Percentiles rank a stretch among this genome's conserved stretches.
These are phyloP conservation scores for Actinia tenebrosa DNA, from an alignment of 64 coral and sea anemone species.

Conservation along the genomic window DNA sequence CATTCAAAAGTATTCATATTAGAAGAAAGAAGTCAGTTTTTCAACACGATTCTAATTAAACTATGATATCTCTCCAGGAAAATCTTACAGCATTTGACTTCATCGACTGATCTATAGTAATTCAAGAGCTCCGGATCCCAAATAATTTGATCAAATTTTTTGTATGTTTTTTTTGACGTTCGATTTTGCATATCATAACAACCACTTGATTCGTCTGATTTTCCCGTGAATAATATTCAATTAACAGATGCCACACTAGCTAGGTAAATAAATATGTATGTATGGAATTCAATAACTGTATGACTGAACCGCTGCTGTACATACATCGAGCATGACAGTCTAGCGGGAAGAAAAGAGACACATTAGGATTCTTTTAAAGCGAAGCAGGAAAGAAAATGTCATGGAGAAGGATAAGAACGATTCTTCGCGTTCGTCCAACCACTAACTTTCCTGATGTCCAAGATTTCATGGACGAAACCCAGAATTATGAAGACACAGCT, in stretches of 20 bases:
- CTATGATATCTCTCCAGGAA: too few species aligned
- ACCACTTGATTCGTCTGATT: neutral
- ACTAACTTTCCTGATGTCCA: neutral
- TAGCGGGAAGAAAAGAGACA: neutral
- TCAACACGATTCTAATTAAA: too few species aligned
- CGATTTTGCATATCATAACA: constrained; percentile 3
- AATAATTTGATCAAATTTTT: neutral
- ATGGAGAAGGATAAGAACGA: neutral
- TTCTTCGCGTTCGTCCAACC: neutral
- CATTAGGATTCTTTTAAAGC: neutral
- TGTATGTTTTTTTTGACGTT: neutral
- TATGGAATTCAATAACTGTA: neutral
- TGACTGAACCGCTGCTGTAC: neutral
- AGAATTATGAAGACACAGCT: neutral
- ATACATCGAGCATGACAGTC: neutral
- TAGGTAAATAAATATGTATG: neutral
- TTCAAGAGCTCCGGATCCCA: neutral
- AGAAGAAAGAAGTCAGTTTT: too few species aligned
- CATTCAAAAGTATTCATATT: too few species aligned
- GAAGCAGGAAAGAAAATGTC: neutral
- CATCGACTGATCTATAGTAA: neutral
- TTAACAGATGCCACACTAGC: neutral
- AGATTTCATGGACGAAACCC: neutral
- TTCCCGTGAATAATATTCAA: neutral
- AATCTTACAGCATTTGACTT: neutral